phyloP scores from a whole-genome alignment of 2,888 invertebrate species.

The Eueremaeus valkanovi region DNA sequence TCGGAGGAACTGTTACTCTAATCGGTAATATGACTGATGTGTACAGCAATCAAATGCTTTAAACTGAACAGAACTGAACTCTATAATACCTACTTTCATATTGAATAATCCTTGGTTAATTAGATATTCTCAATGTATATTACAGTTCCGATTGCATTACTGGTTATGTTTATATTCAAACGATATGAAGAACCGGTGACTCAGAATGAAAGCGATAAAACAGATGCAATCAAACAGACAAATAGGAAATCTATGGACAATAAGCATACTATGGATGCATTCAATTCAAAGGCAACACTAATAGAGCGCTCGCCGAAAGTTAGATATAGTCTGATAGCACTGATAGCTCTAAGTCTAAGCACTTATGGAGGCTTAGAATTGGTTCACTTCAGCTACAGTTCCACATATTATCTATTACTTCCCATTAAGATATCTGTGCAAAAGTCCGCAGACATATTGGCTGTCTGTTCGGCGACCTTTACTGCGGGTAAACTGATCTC shows the following conservation, averaged over 20 bases:
- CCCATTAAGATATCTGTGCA: neutral
- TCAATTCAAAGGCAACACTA: neutral
- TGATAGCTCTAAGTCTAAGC: neutral
- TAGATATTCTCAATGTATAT: neutral
- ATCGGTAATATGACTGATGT: too few species aligned
- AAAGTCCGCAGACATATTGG: neutral
- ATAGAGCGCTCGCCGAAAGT: neutral
- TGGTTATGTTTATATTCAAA: neutral
- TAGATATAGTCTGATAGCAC: neutral
- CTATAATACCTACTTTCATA: too few species aligned
- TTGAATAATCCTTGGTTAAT: neutral
- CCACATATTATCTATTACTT: neutral
- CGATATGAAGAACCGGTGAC: neutral
- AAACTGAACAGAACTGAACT: neutral
- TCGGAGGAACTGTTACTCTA: neutral
- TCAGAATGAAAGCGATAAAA: neutral
- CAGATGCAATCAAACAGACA: neutral
- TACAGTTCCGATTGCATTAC: neutral
- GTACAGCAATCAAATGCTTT: neutral
- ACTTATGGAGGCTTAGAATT: neutral
- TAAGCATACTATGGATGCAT: too few species aligned
- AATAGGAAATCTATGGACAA: neutral
- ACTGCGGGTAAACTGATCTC: too few species aligned
- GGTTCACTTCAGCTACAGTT: neutral
- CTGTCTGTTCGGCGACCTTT: too few species aligned